Percentiles rank a stretch among this genome's conserved stretches.
phyloP scores from a whole-genome alignment of 2,113 vertebrate genomes.

The Ailurus styani region DNA sequence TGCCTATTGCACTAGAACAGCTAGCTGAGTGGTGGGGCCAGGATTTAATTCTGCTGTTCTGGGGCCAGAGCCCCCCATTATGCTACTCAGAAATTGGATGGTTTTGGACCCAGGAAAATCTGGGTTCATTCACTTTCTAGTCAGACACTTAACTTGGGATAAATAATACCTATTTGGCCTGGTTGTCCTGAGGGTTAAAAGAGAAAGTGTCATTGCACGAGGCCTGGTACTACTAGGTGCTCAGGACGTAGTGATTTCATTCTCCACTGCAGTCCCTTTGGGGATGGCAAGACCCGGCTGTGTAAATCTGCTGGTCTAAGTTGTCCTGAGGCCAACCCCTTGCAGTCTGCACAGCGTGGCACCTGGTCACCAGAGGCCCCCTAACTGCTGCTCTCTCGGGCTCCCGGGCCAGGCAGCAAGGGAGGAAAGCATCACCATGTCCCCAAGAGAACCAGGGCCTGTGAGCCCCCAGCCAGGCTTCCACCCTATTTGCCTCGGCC shows the following conservation, averaged over 20 bases:
- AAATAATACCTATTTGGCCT: not conserved
- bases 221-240: not conserved
- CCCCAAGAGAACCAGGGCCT: rapidly evolving
- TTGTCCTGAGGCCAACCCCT: not conserved
- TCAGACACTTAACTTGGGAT: not conserved
- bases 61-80: not conserved
- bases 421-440: not conserved
- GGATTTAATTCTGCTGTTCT: not conserved
- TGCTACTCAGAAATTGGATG: not conserved
- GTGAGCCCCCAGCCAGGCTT: not conserved
- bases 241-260: rapidly evolving
- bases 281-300: not conserved
- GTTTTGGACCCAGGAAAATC: not conserved
- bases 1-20: rapidly evolving
- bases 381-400: not conserved
- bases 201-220: rapidly evolving
- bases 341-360: not conserved
- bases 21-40: too few species aligned
- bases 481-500: not conserved
- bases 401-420: not conserved
- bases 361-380: not conserved
- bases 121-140: not conserved
- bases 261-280: not conserved
- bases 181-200: not conserved
- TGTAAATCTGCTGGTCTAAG: too few species aligned